Base-by-base conservation (phyloP, 2,113 vertebrate species). In the Cyprinodon tularosa region DNA sequence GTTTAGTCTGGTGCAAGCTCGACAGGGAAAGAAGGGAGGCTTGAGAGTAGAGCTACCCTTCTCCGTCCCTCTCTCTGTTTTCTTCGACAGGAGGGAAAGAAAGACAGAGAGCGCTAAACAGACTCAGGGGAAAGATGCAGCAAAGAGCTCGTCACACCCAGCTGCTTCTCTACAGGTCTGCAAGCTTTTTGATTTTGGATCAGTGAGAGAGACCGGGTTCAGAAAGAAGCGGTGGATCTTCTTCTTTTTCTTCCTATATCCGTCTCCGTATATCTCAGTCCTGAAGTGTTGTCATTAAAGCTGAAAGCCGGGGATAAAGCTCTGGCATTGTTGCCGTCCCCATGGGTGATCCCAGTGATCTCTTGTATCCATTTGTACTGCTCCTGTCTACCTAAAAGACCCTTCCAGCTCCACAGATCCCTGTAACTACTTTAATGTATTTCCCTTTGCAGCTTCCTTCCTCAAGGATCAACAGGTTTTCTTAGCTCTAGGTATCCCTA, bases 151-250 rank as follows among this genome's bases (percentile, higher is more conserved):
- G 91, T 93, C 92, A 94, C 91, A 92, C 88, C 83, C 81, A 78
- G 85, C 84, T 90, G 91, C 85, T 68, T 81, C 82, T 85, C 86
- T 67, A 72, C 89, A 91, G 89, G 86, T 77, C 85, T 88, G 86
- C 89, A 88, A 76, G 89, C 90, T 84, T 65, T 80, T 85, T 93
- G 90, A 90, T 86, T 91, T 80, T 76, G 84, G 88, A 93, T 92
- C 90, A 90, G 88, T 71, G 65, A 57, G 78, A 84, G 77, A 88
- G 72, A 76, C 74, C 38, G 14, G 83, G 84, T 87, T 77, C 79
- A 88, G 79, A 87, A 69, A 86, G 71, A 62, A 80, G 76, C 22
- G 4, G 73, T 76, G 77, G 80, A 79, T 50, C 60, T 65, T 81
- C 71, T 80, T 78, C 61, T 72, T 77, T 77, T 82, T 72, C 3